Conservation (phyloP, 1,140 invertebrate species). For the Drosophila auraria region DNA sequence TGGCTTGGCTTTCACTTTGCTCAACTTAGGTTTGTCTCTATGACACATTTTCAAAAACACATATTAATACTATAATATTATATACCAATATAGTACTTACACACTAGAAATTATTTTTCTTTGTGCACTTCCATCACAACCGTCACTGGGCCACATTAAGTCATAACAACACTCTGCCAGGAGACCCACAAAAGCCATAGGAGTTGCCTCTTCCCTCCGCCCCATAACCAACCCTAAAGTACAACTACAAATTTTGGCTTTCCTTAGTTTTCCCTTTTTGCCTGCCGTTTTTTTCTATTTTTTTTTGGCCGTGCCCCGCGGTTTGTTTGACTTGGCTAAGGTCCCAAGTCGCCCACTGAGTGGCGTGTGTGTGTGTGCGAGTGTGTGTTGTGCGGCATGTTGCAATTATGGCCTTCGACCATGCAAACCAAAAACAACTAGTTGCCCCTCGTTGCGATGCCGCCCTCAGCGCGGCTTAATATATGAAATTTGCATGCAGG, state of each 20-base stretch:
- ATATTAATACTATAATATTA: too few relatives aligned
- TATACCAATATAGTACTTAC: too few relatives aligned
- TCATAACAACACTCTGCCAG: constrained; percentile 69
- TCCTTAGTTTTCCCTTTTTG: constrained; percentile 36
- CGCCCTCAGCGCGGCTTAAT: constrained; percentile 47
- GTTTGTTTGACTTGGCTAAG: constrained; percentile 75
- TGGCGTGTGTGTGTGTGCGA: not conserved
- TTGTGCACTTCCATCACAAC: constrained; percentile 58
- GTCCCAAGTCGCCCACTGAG: constrained; percentile 8
- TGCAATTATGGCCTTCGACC: constrained; percentile 78
- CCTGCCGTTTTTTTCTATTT: constrained; percentile 12
- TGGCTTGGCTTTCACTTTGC: too few relatives aligned
- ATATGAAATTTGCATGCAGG: constrained; percentile 71
- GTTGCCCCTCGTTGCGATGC: constrained; percentile 15
- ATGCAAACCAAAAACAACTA: constrained; percentile 68
- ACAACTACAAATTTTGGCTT: constrained; percentile 26
- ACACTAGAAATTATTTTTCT: constrained; percentile 3
- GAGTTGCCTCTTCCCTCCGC: too few relatives aligned
- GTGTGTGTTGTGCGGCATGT: constrained; percentile 65
- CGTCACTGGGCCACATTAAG: constrained; percentile 76
- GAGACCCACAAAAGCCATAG: constrained; percentile 8
- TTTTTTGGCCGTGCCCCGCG: constrained; percentile 55
- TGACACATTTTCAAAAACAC: too few relatives aligned
- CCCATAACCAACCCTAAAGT: not conserved
- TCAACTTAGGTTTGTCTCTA: too few relatives aligned